A percentile compares a stretch with the other conserved stretches of the same genome.
Evolutionary conservation across 2,888 invertebrate species (phyloP).

Genomic region (Drosophila colorata): DNA sequence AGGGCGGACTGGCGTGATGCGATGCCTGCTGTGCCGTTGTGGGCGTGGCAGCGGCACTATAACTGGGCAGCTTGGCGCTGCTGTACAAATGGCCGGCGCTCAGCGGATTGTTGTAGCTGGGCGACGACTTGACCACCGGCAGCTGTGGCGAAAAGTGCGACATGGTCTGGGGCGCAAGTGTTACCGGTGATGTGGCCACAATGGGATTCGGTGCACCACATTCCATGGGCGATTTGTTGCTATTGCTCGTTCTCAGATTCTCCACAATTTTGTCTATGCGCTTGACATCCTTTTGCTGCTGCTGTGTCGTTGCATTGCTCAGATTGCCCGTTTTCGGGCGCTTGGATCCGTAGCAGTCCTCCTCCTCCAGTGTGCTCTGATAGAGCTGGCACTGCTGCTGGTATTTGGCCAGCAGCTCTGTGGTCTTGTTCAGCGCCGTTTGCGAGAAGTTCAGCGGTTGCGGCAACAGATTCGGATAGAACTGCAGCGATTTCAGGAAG

Average conservation of each 20-base stretch:
- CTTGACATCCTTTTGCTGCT: slow-evolving; percentile 83
- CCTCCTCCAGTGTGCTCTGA: slow-evolving; percentile 71
- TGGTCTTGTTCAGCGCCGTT: slow-evolving; percentile 84
- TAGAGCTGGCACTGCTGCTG: slow-evolving; percentile 84
- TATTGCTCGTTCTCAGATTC: slow-evolving; percentile 67
- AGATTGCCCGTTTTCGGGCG: slow-evolving; percentile 58
- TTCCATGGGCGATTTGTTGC: slow-evolving; percentile 62
- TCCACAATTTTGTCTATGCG: slow-evolving; percentile 85
- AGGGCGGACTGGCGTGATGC: slow-evolving; percentile 56
- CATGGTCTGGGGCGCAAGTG: slow-evolving; percentile 63
- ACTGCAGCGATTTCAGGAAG: slow-evolving; percentile 84
- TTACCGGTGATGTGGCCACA: slow-evolving; percentile 68
- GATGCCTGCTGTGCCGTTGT: slow-evolving; percentile 66
- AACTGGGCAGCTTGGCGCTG: slow-evolving; percentile 55
- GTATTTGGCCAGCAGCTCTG: slow-evolving; percentile 84
- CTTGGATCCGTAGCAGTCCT: slow-evolving; percentile 70
- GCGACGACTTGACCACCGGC: slow-evolving; percentile 69
- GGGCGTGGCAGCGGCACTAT: slow-evolving; percentile 61
- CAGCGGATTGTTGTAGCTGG: slow-evolving; percentile 54
- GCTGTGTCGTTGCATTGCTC: slow-evolving; percentile 25
- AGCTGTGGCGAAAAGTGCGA: slow-evolving; percentile 72
- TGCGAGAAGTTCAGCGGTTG: slow-evolving; percentile 85
- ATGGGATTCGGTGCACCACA: slow-evolving; percentile 60
- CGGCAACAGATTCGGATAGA: slow-evolving; percentile 84
- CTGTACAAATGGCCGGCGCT: slow-evolving; percentile 54